Evolutionary conservation across 2,888 invertebrate species (phyloP), one percentile per base, ranked within the genome.

Genomic region (Drosophila yooni): DNA sequence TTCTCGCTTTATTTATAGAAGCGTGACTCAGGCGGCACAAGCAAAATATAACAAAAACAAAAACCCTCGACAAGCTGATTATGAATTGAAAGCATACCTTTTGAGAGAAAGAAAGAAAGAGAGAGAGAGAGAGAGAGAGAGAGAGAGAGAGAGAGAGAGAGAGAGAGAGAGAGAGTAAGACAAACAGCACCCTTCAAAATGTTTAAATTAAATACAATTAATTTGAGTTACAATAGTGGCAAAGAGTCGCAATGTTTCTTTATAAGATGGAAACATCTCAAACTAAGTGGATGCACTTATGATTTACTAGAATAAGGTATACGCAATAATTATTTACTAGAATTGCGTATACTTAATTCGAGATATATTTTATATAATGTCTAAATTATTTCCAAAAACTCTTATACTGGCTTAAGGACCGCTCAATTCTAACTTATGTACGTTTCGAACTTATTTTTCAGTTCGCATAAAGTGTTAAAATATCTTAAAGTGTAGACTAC

Each of bases 41-140:
- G 36, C 36, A 40, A 61, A 33, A 21, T 34, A 33, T 3, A 36
- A n/a, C 34, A 48, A 43, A 31, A 21, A 43, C 21, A 46, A 40
- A 43, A 58, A 13, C 18, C 43, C 15, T 52, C 57, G 34, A 31
- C 21, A 43, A 70, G 43, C 57, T 38, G 58, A 54, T 18, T 36
- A 50, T 46, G 43, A 71, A 76, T 51, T 71, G 72, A 76, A 75
- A 75, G 76, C 66, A 51, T 53, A 48, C 11, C 7, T 38, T 54
- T 29, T 34, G 11, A 74, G 74, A 10, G n/a, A 40, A 2, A 21
- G 7, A 46, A 43, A 21, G 43, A n/a, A 11, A n/a, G 11, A 21
- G 3, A 8, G 29, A 18, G 31, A n/a, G 11, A 21, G 3, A 8
- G 29, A 18, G 31, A 34, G 15, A 73, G 73, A 7, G 3, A 38